Conservation (phyloP, 2,113 vertebrate genomes). For the Gavialis gangeticus region DNA sequence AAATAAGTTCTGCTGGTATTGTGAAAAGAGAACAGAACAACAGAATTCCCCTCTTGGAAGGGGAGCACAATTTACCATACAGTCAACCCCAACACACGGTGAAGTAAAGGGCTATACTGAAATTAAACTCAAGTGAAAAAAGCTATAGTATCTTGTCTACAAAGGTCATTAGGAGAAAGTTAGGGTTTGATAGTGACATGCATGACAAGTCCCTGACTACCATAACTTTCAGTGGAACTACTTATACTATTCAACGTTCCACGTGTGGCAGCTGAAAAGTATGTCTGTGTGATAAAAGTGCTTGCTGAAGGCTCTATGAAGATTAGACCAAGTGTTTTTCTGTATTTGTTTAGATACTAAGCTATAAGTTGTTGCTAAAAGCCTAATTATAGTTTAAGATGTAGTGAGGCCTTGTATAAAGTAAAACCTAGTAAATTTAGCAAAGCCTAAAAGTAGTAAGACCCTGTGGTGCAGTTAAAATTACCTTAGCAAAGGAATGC, state of each 20-base stretch:
- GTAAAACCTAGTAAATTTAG: too few relatives aligned
- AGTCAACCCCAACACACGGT: not conserved
- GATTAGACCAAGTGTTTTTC: too few relatives aligned
- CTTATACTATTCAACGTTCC: not conserved
- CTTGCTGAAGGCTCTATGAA: too few relatives aligned
- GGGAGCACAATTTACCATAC: not conserved
- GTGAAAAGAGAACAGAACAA: not conserved
- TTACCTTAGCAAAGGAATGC: too few relatives aligned
- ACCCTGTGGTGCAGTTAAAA: too few relatives aligned
- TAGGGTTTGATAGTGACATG: not conserved
- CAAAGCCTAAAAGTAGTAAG: too few relatives aligned
- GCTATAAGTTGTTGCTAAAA: too few relatives aligned
- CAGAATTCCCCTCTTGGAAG: not conserved
- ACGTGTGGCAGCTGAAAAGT: too few relatives aligned
- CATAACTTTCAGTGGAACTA: not conserved
- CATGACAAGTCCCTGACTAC: not conserved
- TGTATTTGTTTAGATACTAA: too few relatives aligned
- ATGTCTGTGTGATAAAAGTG: too few relatives aligned
- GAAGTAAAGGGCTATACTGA: not conserved
- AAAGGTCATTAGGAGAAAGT: not conserved
- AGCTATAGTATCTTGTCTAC: accelerated
- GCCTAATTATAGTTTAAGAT: too few relatives aligned
- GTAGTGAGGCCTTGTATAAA: too few relatives aligned
- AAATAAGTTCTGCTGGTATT: not conserved
- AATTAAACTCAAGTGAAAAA: not conserved